Conservation (phyloP, 2,888 invertebrate genomes). For the Zaprionus bogoriensis region DNA sequence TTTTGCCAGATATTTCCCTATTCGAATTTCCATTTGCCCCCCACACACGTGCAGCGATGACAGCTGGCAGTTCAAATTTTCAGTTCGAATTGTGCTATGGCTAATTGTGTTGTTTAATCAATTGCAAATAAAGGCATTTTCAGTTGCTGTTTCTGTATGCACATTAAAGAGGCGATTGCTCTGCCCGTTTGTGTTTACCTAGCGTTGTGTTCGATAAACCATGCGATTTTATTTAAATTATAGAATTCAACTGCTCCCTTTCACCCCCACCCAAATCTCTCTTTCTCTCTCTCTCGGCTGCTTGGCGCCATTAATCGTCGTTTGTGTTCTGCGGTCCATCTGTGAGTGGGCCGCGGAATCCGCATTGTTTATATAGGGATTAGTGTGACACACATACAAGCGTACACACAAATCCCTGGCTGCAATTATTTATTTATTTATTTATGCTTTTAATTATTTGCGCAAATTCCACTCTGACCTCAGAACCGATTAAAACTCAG, state of each 20-base stretch:
- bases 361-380: conserved; percentile 34
- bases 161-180: conserved; percentile 36
- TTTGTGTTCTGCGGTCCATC: conserved; percentile 20
- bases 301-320: conserved; percentile 28
- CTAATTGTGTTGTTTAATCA: conserved; percentile 38
- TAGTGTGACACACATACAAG: conserved; percentile 34
- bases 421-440: conserved; percentile 26
- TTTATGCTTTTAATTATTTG: conserved; percentile 12
- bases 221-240: conserved; percentile 38
- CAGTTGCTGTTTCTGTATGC: conserved; percentile 21
- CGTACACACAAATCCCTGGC: neutral
- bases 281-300: neutral
- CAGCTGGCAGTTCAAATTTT: conserved; percentile 17
- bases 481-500: neutral
- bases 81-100: conserved; percentile 2
- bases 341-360: neutral
- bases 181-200: conserved; percentile 14
- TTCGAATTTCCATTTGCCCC: no score
- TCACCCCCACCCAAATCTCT: neutral
- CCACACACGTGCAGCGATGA: conserved; percentile 7
- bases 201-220: conserved; percentile 38
- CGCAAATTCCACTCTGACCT: conserved; percentile 5
- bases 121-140: conserved; percentile 26
- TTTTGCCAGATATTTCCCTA: conserved; percentile 9
- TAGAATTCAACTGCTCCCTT: conserved; percentile 21